phyloP scores from a whole-genome alignment of 1,140 invertebrate genomes.

The Drosophila tsacasi region DNA sequence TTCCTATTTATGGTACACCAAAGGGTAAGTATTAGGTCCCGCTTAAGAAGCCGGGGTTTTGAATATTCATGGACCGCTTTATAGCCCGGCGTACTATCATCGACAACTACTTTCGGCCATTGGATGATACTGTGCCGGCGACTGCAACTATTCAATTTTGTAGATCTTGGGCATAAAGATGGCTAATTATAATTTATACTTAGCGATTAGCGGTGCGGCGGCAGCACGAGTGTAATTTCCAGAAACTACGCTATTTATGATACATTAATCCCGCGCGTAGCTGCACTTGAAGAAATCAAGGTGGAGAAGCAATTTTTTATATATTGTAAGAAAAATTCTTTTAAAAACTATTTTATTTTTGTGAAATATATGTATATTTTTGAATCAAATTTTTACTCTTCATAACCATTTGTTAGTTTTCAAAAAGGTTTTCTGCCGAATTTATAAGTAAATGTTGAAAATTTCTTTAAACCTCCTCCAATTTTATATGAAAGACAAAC shows the following conservation, averaged over 20 bases:
- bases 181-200: slow-evolving; percentile 61
- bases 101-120: slow-evolving; percentile 15
- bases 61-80: slow-evolving; percentile 38
- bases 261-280: slow-evolving; percentile 41
- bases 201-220: slow-evolving; percentile 30
- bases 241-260: slow-evolving; percentile 59
- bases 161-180: slow-evolving; percentile 47
- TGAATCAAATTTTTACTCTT: too few relatives aligned
- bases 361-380: too few relatives aligned
- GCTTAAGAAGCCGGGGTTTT: slow-evolving; percentile 8
- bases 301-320: background rate
- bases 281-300: background rate
- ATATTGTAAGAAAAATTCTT: background rate
- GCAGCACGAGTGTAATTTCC: slow-evolving; percentile 36
- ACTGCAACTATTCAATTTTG: slow-evolving; percentile 52
- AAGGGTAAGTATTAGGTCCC: slow-evolving; percentile 10
- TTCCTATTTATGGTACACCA: slow-evolving; percentile 2
- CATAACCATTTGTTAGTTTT: too few relatives aligned
- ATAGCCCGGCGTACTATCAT: slow-evolving; percentile 7
- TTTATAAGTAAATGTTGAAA: background rate
- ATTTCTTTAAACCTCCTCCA: too few relatives aligned
- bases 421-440: too few relatives aligned
- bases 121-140: slow-evolving; percentile 14
- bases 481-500: background rate
- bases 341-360: background rate